A percentile compares a stretch with the other conserved stretches of the same genome.
These are phyloP conservation scores for Coecobrya sp. DNA, from an alignment of 2,888 invertebrate genomes.

Conservation along the genomic window DNA sequence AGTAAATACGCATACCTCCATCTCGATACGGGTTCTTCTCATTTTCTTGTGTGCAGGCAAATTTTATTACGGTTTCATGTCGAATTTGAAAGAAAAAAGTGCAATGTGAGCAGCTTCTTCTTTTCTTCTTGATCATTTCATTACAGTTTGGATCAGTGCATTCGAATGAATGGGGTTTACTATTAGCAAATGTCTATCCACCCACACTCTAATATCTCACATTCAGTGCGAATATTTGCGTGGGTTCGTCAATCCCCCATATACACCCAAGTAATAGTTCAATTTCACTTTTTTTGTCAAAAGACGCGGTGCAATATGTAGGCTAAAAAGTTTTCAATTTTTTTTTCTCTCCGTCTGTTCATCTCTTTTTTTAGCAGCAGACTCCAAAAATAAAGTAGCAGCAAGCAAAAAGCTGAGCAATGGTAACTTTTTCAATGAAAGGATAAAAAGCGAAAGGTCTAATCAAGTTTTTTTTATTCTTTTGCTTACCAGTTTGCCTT, in stretches of 20 bases:
- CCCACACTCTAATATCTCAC: neutral
- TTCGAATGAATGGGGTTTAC: neutral
- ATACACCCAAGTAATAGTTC: neutral
- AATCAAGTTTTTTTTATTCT: constrained; percentile 57
- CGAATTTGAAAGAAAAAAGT: neutral
- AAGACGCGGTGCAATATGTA: constrained; percentile 2
- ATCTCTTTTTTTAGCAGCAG: neutral
- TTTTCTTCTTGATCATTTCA: constrained; percentile 8
- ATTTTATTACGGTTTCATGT: neutral
- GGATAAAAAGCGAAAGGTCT: constrained; percentile 41
- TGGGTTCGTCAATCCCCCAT: neutral
- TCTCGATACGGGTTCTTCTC: neutral
- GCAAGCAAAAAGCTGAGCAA: neutral
- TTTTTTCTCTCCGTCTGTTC: neutral
- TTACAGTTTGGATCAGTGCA: constrained; percentile 2
- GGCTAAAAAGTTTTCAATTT: constrained; percentile 43
- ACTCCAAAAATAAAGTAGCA: neutral
- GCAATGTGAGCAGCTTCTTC: constrained; percentile 28
- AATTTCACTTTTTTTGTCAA: neutral
- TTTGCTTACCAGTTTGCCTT: constrained; percentile 36
- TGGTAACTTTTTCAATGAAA: constrained; percentile 20
- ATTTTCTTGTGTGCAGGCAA: neutral
- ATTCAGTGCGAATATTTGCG: neutral
- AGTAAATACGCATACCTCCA: too few species aligned
- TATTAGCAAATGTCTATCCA: neutral